Conservation (phyloP, 2,797 vertebrate species). For the Yasuhikotakia modesta region DNA sequence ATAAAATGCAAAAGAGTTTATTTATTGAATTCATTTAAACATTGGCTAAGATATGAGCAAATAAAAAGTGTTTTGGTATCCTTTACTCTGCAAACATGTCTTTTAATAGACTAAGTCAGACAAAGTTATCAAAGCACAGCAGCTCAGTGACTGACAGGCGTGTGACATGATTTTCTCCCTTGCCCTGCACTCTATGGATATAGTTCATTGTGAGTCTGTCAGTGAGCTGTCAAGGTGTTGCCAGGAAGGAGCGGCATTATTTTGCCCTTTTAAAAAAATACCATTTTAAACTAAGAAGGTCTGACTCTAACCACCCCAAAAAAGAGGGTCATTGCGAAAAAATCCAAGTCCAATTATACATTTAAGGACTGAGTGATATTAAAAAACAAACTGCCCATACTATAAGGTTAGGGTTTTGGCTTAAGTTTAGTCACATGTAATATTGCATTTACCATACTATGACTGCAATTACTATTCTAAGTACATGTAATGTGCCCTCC, state of each 20-base stretch:
- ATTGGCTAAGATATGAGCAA: constrained; percentile 96
- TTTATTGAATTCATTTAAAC: constrained; percentile 98
- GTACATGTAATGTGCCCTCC: too few species aligned
- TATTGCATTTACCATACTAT: too few species aligned
- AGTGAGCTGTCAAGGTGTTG: constrained; percentile 61
- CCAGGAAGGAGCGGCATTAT: constrained; percentile 63
- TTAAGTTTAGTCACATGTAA: too few species aligned
- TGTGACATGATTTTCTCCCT: constrained; percentile 75
- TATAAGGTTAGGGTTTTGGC: too few species aligned
- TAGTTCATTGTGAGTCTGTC: constrained; percentile 61
- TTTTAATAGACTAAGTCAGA: constrained; percentile 81
- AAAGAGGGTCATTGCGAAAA: constrained; percentile 76
- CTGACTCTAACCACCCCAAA: constrained; percentile 77
- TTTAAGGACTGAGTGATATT: not conserved
- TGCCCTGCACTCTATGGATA: constrained; percentile 61
- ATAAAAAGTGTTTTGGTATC: constrained; percentile 97
- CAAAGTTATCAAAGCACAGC: constrained; percentile 83
- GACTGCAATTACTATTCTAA: too few species aligned
- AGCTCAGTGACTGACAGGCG: constrained; percentile 77
- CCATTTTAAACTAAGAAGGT: constrained; percentile 73
- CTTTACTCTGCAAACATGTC: constrained; percentile 93
- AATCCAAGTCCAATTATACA: constrained; percentile 57
- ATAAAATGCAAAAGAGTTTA: constrained; percentile 95
- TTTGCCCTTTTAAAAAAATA: constrained; percentile 68
- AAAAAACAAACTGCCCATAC: too few species aligned